Conservation (phyloP, 1,140 invertebrate species). For the Oppia nitens region DNA sequence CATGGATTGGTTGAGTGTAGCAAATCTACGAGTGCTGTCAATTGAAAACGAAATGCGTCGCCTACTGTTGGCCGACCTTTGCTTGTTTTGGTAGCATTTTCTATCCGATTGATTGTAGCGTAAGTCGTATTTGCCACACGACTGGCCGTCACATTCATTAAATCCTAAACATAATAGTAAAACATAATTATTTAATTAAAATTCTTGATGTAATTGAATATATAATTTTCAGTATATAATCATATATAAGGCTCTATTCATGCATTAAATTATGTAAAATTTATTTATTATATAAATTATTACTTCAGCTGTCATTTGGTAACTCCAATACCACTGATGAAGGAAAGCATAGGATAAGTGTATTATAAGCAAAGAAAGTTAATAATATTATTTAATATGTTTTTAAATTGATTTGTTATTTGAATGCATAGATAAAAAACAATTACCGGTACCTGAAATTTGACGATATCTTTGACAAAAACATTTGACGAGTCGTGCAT, state of each 20-base stretch:
- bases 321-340: neutral
- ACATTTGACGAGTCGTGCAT: slow-evolving; percentile 66
- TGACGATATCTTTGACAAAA: slow-evolving; percentile 73
- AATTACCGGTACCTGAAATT: slow-evolving; percentile 44
- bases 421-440: no score
- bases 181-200: neutral
- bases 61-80: slow-evolving; percentile 83
- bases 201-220: neutral
- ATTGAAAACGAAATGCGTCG: slow-evolving; percentile 75
- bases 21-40: slow-evolving; percentile 71
- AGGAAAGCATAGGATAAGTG: no score
- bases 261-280: no score
- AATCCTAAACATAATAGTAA: slow-evolving; percentile 19
- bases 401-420: no score
- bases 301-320: neutral
- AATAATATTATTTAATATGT: no score
- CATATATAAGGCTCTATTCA: no score
- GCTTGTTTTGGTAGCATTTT: slow-evolving; percentile 38
- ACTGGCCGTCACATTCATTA: slow-evolving; percentile 20
- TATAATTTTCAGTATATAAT: no score
- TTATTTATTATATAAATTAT: neutral
- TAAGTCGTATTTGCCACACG: slow-evolving; percentile 16
- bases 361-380: no score
- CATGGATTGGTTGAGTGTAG: slow-evolving; percentile 71
- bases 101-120: slow-evolving; percentile 53